Evolutionary conservation across 2,888 invertebrate species (phyloP).

Genomic region (Drosophila subquinaria): DNA sequence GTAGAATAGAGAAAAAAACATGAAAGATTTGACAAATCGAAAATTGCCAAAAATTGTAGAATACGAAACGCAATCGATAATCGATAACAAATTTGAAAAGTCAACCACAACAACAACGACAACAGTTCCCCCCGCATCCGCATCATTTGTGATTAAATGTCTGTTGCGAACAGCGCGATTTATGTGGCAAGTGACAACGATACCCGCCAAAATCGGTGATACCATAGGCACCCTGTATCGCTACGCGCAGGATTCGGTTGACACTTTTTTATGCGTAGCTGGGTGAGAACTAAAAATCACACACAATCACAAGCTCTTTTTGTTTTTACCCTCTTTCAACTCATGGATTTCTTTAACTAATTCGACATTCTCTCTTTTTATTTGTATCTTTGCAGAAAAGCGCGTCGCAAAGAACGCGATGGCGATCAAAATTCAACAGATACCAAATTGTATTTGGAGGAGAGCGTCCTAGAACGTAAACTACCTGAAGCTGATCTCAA

Average conservation of each 20-base stretch:
- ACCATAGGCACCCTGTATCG: conserved; percentile 85
- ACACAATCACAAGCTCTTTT: not conserved
- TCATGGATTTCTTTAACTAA: not conserved
- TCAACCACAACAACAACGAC: conserved; percentile 28
- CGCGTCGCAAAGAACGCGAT: conserved; percentile 98
- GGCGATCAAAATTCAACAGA: conserved; percentile 91
- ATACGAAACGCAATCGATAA: conserved; percentile 16
- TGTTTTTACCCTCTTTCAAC: not conserved
- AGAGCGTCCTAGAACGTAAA: conserved; percentile 96
- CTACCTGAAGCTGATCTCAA: conserved; percentile 97
- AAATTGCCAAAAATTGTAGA: conserved; percentile 55
- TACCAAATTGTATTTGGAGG: conserved; percentile 97
- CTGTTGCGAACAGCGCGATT: conserved; percentile 83
- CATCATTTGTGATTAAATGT: conserved; percentile 84
- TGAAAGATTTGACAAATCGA: conserved; percentile 70
- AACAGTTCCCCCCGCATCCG: conserved; percentile 59
- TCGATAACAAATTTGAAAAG: conserved; percentile 11
- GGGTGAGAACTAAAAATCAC: conserved; percentile 80
- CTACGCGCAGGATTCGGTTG: conserved; percentile 86
- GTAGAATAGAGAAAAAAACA: conserved; percentile 63
- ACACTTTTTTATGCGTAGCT: conserved; percentile 85
- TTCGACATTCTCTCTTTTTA: conserved; percentile 10
- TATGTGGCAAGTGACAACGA: conserved; percentile 85
- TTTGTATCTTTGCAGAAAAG: conserved; percentile 91
- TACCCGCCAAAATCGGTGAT: conserved; percentile 85